Evolutionary conservation across 2,113 vertebrate genomes (phyloP).

Genomic region (Chlorodrepanis virens): DNA sequence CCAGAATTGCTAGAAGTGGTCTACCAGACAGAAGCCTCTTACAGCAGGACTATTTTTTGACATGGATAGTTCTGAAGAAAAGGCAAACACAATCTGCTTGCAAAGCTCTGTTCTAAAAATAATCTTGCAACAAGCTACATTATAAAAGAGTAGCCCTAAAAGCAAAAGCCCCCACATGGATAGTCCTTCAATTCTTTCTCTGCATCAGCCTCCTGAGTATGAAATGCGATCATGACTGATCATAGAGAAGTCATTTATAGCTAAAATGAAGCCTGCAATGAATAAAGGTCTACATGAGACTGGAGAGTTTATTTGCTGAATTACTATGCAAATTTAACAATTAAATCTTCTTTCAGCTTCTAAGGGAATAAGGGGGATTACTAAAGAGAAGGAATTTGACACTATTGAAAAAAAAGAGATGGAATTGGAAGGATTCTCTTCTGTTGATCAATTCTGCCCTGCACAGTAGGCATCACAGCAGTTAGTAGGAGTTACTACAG

Average conservation of each 20-base stretch:
- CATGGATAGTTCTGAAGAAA: not conserved
- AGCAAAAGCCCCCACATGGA: not conserved
- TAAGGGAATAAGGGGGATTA: slow-evolving; percentile 66
- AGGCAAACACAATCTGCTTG: not conserved
- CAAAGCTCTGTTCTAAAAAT: not conserved
- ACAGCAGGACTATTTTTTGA: not conserved
- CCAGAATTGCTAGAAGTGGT: not conserved
- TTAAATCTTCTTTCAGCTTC: slow-evolving; percentile 76
- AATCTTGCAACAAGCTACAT: not conserved
- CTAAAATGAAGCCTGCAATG: slow-evolving; percentile 54
- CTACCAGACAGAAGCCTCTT: not conserved
- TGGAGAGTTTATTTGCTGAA: slow-evolving; percentile 76
- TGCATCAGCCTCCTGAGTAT: not conserved
- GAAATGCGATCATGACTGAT: slow-evolving; percentile 51
- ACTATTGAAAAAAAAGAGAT: not conserved
- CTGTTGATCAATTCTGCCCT: slow-evolving; percentile 29
- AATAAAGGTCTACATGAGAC: slow-evolving; percentile 62
- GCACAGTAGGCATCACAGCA: not conserved
- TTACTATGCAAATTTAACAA: slow-evolving; percentile 82
- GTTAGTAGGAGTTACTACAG: slow-evolving; percentile 44
- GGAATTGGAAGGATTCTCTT: slow-evolving; percentile 28
- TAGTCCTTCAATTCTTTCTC: not conserved
- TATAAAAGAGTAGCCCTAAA: not conserved
- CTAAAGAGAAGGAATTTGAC: slow-evolving; percentile 68
- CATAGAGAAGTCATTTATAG: slow-evolving; percentile 61